These are phyloP conservation scores for Drosophila differens DNA, from an alignment of 2,888 invertebrate species.

Conservation along the genomic window DNA sequence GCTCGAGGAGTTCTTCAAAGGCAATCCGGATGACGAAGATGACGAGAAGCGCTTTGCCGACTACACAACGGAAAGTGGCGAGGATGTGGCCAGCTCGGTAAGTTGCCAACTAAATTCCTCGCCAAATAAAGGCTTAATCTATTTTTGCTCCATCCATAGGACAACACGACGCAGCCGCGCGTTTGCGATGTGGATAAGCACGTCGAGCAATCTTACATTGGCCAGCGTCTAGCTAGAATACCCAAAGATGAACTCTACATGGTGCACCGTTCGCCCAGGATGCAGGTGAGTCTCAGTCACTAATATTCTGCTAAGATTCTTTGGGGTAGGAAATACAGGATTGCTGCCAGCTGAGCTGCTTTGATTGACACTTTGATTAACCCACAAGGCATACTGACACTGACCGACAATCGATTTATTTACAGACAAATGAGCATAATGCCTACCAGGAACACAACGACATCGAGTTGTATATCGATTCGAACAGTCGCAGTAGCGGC, in stretches of 20 bases:
- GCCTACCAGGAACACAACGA: constrained; percentile 84
- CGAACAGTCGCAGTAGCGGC: constrained; percentile 85
- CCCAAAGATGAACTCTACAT: constrained; percentile 84
- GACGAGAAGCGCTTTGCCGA: constrained; percentile 85
- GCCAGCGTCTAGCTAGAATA: constrained; percentile 85
- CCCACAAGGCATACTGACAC: neutral
- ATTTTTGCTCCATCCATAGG: constrained; percentile 48
- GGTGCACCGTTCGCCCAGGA: constrained; percentile 83
- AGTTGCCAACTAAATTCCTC: constrained; percentile 28
- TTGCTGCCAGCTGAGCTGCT: neutral
- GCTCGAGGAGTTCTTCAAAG: constrained; percentile 95
- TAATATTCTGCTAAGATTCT: neutral
- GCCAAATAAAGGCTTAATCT: neutral
- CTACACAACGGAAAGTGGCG: constrained; percentile 82
- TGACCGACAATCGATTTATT: neutral
- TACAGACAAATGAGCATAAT: constrained; percentile 65
- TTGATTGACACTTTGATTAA: neutral
- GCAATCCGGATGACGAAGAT: constrained; percentile 88
- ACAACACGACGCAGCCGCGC: constrained; percentile 61
- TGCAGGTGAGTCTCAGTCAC: constrained; percentile 68
- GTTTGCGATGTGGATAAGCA: constrained; percentile 77
- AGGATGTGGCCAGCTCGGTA: constrained; percentile 84
- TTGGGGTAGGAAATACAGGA: neutral
- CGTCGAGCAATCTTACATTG: constrained; percentile 84
- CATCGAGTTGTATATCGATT: constrained; percentile 85